Base-by-base conservation (phyloP, 2,113 vertebrate species). In the Larimichthys crocea region DNA sequence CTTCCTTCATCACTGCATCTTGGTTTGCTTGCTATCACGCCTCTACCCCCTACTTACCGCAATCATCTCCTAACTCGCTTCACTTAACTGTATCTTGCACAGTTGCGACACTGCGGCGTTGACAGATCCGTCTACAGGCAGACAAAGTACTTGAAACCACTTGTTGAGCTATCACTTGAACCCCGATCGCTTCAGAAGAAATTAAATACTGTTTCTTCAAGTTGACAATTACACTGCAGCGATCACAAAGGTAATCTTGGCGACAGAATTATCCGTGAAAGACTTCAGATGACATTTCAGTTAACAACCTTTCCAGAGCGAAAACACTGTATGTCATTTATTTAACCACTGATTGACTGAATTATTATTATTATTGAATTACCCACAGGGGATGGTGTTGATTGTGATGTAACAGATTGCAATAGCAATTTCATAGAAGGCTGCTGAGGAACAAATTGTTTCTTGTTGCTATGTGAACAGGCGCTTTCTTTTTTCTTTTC, bases 381-480 rank as follows among this genome's bases (percentile, higher is more conserved):
- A 65, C 3, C 11, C 4, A 17, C 42, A n/a, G 55, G 61, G 5
- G 3, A 55, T 49, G 42, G 56, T 35, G 50, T 16, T 76, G 53
- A 67, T 74, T 35, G 48, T 90, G 88, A 89, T 86, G 86, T 77
- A 93, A 91, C 75, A 69, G 24, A 74, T 26, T 75, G 86, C 26
- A 90, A 92, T 15, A 19, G 62, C 52, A 60, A 76, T 85, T 84
- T 88, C 72, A 81, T 48, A 59, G 60, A 87, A 74, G 42, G 69
- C 57, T 85, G 69, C 76, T 31, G 56, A 74, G 24, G 59, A 79
- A 88, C 69, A 78, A 77, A 86, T 76, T 48, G 65, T 59, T 85
- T 83, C 59, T 66, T 15, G 46, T 76, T 83, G 72, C 48, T 64
- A 67, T 65, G 53, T 56, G 70, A 80, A 76, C 44, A 35, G n/a